These are phyloP conservation scores for Dromas ardeola DNA, from an alignment of 2,113 vertebrate species.

Conservation along the genomic window DNA sequence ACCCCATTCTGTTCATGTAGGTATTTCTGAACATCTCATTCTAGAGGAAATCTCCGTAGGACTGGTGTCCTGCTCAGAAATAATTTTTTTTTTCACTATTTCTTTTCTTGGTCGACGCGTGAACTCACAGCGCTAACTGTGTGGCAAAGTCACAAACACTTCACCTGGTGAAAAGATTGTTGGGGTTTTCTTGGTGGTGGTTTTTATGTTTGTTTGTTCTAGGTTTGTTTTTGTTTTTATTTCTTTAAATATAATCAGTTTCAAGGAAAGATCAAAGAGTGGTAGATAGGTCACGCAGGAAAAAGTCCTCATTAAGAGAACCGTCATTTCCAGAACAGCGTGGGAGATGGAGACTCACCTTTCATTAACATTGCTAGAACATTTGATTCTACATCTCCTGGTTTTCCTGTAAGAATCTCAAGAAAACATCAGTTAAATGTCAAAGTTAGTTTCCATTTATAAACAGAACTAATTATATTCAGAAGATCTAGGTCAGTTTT, in stretches of 20 bases:
- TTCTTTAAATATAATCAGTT: background rate
- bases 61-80: background rate
- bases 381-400: background rate
- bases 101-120: fast-evolving
- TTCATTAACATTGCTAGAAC: background rate
- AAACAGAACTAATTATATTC: constrained; percentile 52
- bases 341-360: background rate
- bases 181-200: background rate
- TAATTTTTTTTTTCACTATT: background rate
- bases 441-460: constrained; percentile 60
- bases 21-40: background rate
- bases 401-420: background rate
- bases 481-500: constrained; percentile 61
- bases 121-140: background rate
- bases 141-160: background rate
- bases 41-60: background rate
- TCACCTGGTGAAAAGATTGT: background rate
- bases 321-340: background rate
- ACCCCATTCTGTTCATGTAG: background rate
- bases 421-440: constrained; percentile 50
- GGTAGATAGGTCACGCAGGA: background rate
- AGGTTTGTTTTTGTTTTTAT: background rate
- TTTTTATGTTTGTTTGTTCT: background rate
- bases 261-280: background rate
- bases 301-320: background rate